Evolutionary conservation across 2,888 invertebrate genomes (phyloP), one percentile per base, ranked within the genome.

Genomic region (Lasioglossum malachurum): DNA sequence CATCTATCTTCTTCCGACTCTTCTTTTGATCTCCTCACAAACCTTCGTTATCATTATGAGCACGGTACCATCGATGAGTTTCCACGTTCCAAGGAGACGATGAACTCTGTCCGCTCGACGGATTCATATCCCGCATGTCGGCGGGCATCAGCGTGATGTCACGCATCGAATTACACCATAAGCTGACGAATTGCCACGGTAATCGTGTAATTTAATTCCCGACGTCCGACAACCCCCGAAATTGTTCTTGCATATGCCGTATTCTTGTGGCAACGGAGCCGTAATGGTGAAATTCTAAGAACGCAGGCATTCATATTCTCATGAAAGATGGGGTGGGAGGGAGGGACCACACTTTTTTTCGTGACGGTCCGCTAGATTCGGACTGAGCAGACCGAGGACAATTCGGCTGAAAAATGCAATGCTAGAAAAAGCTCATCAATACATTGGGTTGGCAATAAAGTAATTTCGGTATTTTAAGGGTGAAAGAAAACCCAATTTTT

Each of bases 161-260:
- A 78, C 74, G 49, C 46, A 46, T 27, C 87, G 86, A 84, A 78
- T 90, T 87, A 85, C 75, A 83, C 73, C 80, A 35, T 75, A 49
- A 79, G 46, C 80, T 41, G 80, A 87, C 80, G 86, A 87, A 87
- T 88, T 82, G 78, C 79, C 72, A 80, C 23, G 76, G 41, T 57
- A 38, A 79, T 81, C 72, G 80, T 67, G 79, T 89, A 89, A 90
- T 87, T 90, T 75, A 83, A 90, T 88, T 88, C 88, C 12, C 75
- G 46, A 80, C 79, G 83, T 83, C 64, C 86, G 82, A 41, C 83
- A 49, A 38, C 27, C 73, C 60, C 79, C 86, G 78, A 84, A 88
- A 89, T 89, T 87, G 80, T 89, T 83, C 69, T 78, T 71, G 71
- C n/a, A 82, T 60, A 27, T 60, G 19, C 41, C 49, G 64, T 80